These are phyloP conservation scores for Podarcis siculus DNA, from an alignment of 2,797 vertebrate genomes.

Conservation along the genomic window DNA sequence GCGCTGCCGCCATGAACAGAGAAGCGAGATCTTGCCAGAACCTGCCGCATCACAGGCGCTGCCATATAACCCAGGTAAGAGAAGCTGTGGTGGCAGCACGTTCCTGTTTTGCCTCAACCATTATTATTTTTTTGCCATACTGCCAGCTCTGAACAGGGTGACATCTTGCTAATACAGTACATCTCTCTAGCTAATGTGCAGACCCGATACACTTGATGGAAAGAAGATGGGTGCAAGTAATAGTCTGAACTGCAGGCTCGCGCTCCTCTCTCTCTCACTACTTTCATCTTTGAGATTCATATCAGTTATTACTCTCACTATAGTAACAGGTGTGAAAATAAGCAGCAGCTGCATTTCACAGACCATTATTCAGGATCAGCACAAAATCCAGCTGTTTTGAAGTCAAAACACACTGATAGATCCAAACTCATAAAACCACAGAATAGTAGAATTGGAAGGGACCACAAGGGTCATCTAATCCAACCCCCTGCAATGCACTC, in stretches of 20 bases:
- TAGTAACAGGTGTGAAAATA: neutral
- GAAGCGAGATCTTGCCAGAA: no score
- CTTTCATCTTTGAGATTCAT: conserved; percentile 8
- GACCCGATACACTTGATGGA: neutral
- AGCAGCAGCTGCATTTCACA: conserved; percentile 6
- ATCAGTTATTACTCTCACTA: conserved; percentile 13
- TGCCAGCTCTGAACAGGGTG: conserved; percentile 22
- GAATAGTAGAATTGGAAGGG: no score
- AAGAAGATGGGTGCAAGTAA: neutral
- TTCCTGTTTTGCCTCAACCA: neutral
- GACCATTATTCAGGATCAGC: neutral
- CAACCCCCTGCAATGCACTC: no score
- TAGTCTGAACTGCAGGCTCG: neutral
- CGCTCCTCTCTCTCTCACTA: neutral
- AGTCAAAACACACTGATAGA: neutral
- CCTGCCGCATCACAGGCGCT: no score
- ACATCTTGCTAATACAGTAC: neutral
- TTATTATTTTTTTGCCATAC: conserved; percentile 17
- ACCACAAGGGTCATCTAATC: no score
- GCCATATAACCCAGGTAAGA: no score
- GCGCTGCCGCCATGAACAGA: no score
- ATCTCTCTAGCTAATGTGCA: conserved; percentile 33
- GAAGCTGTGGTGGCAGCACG: no score
- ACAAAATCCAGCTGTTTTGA: neutral
- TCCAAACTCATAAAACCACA: neutral